Conservation (phyloP, 2,888 invertebrate species). For the Cenopis cana region DNA sequence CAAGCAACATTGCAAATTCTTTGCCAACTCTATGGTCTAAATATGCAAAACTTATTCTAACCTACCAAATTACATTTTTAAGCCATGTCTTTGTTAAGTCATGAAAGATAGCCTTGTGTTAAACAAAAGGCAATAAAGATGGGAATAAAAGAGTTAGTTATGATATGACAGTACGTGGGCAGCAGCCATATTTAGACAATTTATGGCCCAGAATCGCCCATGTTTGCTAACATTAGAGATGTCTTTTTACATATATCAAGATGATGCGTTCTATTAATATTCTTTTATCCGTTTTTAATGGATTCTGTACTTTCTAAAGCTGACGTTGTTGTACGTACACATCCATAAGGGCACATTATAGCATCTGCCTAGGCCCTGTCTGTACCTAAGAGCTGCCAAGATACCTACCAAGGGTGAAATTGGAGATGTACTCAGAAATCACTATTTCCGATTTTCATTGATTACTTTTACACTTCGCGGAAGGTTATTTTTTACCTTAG, state of each 20-base stretch:
- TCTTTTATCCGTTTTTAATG: slow-evolving; percentile 4
- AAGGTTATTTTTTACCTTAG: no score
- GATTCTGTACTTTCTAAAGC: background rate
- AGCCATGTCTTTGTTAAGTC: slow-evolving; percentile 6
- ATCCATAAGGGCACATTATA: no score
- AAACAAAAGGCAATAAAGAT: slow-evolving; percentile 42
- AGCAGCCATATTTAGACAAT: slow-evolving; percentile 31
- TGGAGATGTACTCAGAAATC: no score
- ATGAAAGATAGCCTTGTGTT: slow-evolving; percentile 32
- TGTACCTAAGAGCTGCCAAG: no score
- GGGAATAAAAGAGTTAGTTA: slow-evolving; percentile 40
- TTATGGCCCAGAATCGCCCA: slow-evolving; percentile 27
- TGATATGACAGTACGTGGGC: slow-evolving; percentile 37
- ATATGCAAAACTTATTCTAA: slow-evolving; percentile 1
- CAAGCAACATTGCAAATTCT: background rate
- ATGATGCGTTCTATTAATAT: slow-evolving; percentile 12
- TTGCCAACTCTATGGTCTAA: background rate
- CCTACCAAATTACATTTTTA: slow-evolving; percentile 1
- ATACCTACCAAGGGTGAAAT: no score
- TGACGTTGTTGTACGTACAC: no score
- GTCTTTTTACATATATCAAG: slow-evolving; percentile 17
- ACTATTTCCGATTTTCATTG: no score
- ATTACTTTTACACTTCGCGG: no score
- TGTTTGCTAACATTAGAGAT: slow-evolving; percentile 37
- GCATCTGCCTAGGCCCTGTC: no score